phyloP scores from a whole-genome alignment of 2,888 invertebrate species.

The Pterobdella sp. region DNA sequence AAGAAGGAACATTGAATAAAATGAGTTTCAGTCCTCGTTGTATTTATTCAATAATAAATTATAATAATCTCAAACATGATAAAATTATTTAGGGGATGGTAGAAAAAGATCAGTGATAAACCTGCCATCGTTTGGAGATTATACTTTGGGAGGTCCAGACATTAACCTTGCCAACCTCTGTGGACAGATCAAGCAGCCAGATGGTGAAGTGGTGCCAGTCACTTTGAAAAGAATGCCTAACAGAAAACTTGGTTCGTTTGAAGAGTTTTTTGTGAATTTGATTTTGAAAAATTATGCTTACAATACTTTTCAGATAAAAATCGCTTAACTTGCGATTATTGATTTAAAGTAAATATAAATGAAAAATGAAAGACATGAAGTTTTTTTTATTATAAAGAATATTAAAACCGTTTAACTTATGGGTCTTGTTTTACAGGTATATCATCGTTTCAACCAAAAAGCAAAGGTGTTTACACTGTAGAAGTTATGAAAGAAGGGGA shows the following conservation, averaged over 20 bases:
- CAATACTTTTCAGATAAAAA: too few species aligned
- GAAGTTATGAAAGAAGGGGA: constrained; percentile 88
- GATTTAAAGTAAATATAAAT: too few species aligned
- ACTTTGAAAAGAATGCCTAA: constrained; percentile 86
- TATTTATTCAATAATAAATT: too few species aligned
- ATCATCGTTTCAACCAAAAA: constrained; percentile 83
- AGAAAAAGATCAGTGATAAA: constrained; percentile 93
- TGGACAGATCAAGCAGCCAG: constrained; percentile 82
- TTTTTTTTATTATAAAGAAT: too few species aligned
- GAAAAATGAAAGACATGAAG: too few species aligned
- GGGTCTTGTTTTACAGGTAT: constrained; percentile 66
- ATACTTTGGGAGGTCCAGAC: constrained; percentile 71
- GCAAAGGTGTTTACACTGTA: constrained; percentile 77
- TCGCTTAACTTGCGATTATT: too few species aligned
- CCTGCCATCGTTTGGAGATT: constrained; percentile 89
- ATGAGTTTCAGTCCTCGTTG: too few species aligned
- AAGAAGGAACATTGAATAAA: too few species aligned
- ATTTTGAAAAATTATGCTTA: too few species aligned
- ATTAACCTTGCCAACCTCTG: constrained; percentile 51
- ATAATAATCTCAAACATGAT: not conserved
- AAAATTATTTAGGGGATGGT: constrained; percentile 66
- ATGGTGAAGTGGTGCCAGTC: constrained; percentile 79
- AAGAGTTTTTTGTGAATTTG: not conserved
- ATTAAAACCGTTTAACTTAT: too few species aligned
- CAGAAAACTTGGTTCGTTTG: constrained; percentile 69